Conservation (phyloP, 2,113 vertebrate genomes). For the Dinomys branickii region DNA sequence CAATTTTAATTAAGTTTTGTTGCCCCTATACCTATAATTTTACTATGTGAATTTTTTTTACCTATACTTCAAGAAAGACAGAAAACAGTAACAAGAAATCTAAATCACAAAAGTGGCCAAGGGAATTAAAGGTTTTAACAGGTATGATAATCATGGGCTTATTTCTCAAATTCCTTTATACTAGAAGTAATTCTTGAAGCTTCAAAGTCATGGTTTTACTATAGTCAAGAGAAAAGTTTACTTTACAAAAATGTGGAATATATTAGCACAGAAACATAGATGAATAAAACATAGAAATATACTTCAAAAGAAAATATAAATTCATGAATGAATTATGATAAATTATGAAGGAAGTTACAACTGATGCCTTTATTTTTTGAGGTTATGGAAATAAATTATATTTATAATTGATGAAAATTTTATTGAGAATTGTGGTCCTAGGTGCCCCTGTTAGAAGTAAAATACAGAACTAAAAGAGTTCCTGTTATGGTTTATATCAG, state of each 20-base stretch:
- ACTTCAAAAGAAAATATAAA: constrained; percentile 38
- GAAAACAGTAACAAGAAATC: not conserved
- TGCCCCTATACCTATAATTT: not conserved
- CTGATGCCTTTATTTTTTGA: not conserved
- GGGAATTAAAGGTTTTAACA: not conserved
- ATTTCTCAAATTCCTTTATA: not conserved
- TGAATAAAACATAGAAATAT: not conserved
- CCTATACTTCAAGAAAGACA: not conserved
- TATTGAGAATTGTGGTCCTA: not conserved
- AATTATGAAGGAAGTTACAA: not conserved
- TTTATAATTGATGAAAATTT: not conserved
- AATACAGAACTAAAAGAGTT: not conserved
- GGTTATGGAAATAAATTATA: not conserved
- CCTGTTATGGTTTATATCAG: not conserved
- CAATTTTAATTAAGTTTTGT: not conserved
- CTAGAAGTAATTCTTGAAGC: not conserved
- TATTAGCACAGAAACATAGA: not conserved
- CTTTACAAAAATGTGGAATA: not conserved
- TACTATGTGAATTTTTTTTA: not conserved
- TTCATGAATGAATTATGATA: not conserved
- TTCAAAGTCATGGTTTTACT: constrained; percentile 14
- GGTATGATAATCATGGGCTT: not conserved
- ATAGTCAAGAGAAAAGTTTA: not conserved
- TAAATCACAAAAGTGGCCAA: not conserved
- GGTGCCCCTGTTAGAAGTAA: not conserved